phyloP scores from a whole-genome alignment of 2,888 invertebrate species.

The Cerceris ruficornis region DNA sequence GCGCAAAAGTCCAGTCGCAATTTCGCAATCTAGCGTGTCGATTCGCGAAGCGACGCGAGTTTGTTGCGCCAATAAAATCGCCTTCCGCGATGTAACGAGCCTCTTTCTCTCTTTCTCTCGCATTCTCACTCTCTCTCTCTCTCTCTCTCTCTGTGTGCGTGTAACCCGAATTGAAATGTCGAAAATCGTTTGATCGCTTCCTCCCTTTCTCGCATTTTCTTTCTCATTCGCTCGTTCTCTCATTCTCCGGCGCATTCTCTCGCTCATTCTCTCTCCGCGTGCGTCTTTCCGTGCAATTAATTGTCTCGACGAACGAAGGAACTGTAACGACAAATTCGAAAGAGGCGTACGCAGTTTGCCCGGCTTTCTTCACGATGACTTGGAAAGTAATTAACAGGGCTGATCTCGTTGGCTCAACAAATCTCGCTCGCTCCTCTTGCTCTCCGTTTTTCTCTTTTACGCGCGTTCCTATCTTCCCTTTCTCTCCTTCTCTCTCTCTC shows the following conservation, averaged over 20 bases:
- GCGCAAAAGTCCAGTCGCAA: conserved; percentile 15
- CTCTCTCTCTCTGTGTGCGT: neutral
- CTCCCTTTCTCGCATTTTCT: neutral
- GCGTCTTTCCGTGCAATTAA: neutral
- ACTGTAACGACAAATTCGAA: neutral
- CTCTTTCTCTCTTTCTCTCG: conserved; percentile 28
- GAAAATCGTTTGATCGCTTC: neutral
- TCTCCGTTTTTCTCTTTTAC: conserved; percentile 14
- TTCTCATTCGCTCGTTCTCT: conserved; percentile 5
- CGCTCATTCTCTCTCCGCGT: conserved; percentile 4
- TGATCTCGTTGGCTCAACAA: conserved; percentile 50
- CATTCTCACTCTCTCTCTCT: neutral
- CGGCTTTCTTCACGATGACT: neutral
- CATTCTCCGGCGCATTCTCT: conserved; percentile 34
- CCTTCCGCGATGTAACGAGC: neutral
- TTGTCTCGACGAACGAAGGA: neutral
- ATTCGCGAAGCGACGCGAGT: conserved; percentile 15
- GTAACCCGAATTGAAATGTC: neutral
- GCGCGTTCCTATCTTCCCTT: neutral
- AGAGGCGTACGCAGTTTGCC: neutral
- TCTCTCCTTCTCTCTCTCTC: conserved; percentile 25
- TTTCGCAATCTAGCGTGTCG: conserved; percentile 18
- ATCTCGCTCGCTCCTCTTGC: conserved; percentile 18
- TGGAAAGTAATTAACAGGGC: neutral
- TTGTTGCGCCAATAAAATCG: conserved; percentile 53